phyloP scores from a whole-genome alignment of 2,888 invertebrate genomes.

The Magallana nippona region DNA sequence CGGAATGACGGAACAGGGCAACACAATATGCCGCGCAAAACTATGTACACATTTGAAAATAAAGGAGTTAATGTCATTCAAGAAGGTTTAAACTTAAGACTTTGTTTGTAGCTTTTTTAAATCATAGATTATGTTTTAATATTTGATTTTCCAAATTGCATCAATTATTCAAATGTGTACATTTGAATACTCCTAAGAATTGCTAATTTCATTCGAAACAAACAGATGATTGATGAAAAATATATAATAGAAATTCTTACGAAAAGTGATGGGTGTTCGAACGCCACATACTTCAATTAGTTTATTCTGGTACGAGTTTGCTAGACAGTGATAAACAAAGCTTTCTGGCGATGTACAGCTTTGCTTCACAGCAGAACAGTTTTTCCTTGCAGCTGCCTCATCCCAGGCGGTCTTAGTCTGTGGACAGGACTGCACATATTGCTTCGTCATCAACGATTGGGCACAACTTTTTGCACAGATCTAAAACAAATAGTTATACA shows the following conservation, averaged over 20 bases:
- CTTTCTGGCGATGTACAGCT: not conserved
- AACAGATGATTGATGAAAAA: not conserved
- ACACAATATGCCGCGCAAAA: no score
- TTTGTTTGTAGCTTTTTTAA: no score
- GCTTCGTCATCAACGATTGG: not conserved
- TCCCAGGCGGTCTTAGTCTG: not conserved
- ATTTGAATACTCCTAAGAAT: not conserved
- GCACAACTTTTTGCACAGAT: not conserved
- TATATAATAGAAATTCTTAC: not conserved
- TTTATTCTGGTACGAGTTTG: not conserved
- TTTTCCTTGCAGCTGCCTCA: not conserved
- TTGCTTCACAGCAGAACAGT: constrained; percentile 3
- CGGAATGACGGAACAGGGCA: no score
- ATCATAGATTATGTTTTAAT: no score
- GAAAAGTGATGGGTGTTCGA: not conserved
- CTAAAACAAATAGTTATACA: no score
- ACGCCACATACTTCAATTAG: not conserved
- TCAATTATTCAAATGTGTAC: not conserved
- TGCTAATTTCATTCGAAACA: not conserved
- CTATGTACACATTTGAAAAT: no score
- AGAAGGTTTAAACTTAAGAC: no score
- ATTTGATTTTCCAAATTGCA: no score
- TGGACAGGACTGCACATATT: not conserved
- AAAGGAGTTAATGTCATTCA: no score
- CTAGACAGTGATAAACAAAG: not conserved